A percentile compares a stretch with the other conserved stretches of the same genome.
phyloP scores from a whole-genome alignment of 2,797 vertebrate genomes.

The Linurgus olivaceus region DNA sequence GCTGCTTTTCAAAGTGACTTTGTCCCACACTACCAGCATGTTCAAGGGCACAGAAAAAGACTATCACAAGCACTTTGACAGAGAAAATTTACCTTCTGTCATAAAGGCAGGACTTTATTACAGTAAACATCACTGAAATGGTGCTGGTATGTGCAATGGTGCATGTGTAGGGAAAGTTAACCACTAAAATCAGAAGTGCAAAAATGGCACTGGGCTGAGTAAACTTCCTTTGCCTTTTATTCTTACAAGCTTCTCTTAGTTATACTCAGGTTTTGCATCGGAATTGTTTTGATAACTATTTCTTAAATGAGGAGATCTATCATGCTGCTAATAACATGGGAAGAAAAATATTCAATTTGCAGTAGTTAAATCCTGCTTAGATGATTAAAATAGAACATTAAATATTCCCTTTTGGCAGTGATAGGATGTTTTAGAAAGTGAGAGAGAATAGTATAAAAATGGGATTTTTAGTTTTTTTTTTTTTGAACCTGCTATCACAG shows the following conservation, averaged over 20 bases:
- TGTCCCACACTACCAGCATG: background rate
- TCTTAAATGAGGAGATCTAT: background rate
- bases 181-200: background rate
- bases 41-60: background rate
- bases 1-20: background rate
- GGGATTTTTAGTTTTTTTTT: fast-evolving
- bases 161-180: background rate
- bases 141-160: fast-evolving
- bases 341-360: background rate
- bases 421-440: background rate
- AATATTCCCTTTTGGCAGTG: background rate
- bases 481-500: background rate
- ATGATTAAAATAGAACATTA: background rate
- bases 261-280: background rate
- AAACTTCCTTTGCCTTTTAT: background rate
- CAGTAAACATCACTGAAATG: background rate
- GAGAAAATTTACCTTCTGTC: background rate
- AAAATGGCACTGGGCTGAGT: background rate
- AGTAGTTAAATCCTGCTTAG: background rate
- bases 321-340: background rate
- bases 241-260: background rate
- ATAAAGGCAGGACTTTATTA: background rate
- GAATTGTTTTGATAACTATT: background rate
- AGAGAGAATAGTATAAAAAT: background rate
- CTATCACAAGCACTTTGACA: background rate